These are phyloP conservation scores for Odontamblyopus rebecca DNA, from an alignment of 2,797 vertebrate species.

Conservation along the genomic window DNA sequence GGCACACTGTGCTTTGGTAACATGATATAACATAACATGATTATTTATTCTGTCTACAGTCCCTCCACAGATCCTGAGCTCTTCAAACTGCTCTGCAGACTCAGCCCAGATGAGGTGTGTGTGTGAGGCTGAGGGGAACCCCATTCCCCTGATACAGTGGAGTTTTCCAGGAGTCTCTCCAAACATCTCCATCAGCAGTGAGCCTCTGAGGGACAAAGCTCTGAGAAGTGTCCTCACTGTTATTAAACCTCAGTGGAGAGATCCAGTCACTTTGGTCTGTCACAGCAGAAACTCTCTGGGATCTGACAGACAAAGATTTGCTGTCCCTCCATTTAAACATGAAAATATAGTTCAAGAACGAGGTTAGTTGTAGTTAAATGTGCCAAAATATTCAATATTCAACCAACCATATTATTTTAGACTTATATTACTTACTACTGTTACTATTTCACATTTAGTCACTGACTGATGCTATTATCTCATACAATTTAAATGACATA, in stretches of 20 bases:
- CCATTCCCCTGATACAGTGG: slow-evolving; percentile 39
- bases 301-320: neutral
- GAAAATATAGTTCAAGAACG: too few species aligned
- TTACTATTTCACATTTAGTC: too few species aligned
- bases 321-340: too few species aligned
- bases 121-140: slow-evolving; percentile 44
- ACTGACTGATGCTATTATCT: too few species aligned
- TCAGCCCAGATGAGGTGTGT: slow-evolving; percentile 13
- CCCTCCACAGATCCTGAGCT: neutral
- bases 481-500: too few species aligned
- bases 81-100: slow-evolving; percentile 2
- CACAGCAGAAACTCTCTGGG: neutral
- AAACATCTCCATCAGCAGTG: slow-evolving; percentile 18
- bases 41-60: neutral
- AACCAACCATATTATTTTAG: too few species aligned
- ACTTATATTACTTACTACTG: too few species aligned
- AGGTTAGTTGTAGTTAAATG: too few species aligned
- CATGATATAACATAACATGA: neutral
- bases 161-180: slow-evolving; percentile 4
- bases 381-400: too few species aligned
- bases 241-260: too few species aligned
- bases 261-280: neutral
- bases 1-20: too few species aligned
- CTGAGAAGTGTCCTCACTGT: slow-evolving; percentile 5
- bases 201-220: slow-evolving; percentile 1